A percentile compares a stretch with the other conserved stretches of the same genome.
Evolutionary conservation across 2,113 vertebrate genomes (phyloP).

Genomic region (Brachyistius frenatus): DNA sequence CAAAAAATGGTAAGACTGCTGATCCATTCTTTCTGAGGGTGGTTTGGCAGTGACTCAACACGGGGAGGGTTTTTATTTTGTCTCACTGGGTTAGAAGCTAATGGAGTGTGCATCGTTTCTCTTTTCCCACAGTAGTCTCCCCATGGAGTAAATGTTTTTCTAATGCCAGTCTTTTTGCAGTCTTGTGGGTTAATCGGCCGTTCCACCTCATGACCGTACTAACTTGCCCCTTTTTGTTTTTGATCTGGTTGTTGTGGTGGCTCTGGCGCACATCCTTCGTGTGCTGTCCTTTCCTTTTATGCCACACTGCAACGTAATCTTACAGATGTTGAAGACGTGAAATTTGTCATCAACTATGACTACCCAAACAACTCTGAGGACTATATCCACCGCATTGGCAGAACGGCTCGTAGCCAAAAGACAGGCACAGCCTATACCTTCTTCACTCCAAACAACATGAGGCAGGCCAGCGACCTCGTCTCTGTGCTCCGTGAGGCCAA

Average conservation of each 20-base stretch:
- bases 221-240: slow-evolving; percentile 89
- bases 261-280: slow-evolving; percentile 83
- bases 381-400: slow-evolving; percentile 99
- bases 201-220: slow-evolving; percentile 83
- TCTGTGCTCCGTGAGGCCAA: slow-evolving; percentile 99
- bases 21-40: slow-evolving; percentile 63
- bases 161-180: slow-evolving; percentile 89
- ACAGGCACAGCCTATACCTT: slow-evolving; percentile 99
- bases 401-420: slow-evolving; percentile 99
- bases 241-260: slow-evolving; percentile 98
- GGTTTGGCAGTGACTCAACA: slow-evolving; percentile 18
- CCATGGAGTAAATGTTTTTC: slow-evolving; percentile 71
- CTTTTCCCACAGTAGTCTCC: slow-evolving; percentile 87
- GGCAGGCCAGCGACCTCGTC: slow-evolving; percentile 98
- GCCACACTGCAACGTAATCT: slow-evolving; percentile 94
- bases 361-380: slow-evolving; percentile 99
- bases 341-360: slow-evolving; percentile 99
- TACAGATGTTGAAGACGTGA: slow-evolving; percentile 99
- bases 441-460: slow-evolving; percentile 99
- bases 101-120: slow-evolving; percentile 88
- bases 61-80: slow-evolving; percentile 62
- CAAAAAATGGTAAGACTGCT: slow-evolving; percentile 85
- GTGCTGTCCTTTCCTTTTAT: slow-evolving; percentile 84
- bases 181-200: slow-evolving; percentile 67
- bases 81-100: slow-evolving; percentile 62